Evolutionary conservation across 1,140 invertebrate species (phyloP), one percentile per base, ranked within the genome.

Genomic region (Onthophagus taurus): DNA sequence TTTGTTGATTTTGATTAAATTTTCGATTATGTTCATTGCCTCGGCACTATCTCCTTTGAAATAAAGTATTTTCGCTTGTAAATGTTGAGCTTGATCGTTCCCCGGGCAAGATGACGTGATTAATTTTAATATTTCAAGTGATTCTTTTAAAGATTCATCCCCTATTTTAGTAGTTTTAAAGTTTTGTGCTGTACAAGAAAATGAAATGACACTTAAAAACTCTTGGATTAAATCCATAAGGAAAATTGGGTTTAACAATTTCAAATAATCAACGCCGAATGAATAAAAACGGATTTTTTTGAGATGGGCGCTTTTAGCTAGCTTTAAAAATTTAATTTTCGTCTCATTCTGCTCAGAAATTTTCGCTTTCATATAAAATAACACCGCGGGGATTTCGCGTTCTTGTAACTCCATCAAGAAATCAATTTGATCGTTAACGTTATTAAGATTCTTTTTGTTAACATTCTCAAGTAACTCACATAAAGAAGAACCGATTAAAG

Each of bases 361-460:
- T 57, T 80, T 77, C 0, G 84, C 81, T 18, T 77, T 77, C 61
- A 89, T 70, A 42, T 80, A 75, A n/a, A 80, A 67, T 8, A 85
- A 59, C 21, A 82, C 51, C n/a, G 75, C 69, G 37, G 75, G 52
- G 17, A 58, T 66, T 14, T 42, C 68, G 64, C n/a, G 74, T 2
- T 80, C 76, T 50, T 87, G 79, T 38, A 93, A 76, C 63, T 94
- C 89, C 59, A 80, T 77, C 0, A 97, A 66, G 52, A 92, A 81
- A 50, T 94, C 84, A 14, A 97, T 68, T 65, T 95, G 89, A 55
- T 93, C 82, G 29, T 78, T 72, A 0, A 86, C 80, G 56, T 90
- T 76, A 16, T 79, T 72, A 2, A 64, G 68, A 1, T 71, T 67
- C 12, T 41, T 24, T 7, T 29, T 41, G 6, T 6, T 26, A 6